Conservation (phyloP, 2,888 invertebrate genomes). For the Ormyrus pomaceus region DNA sequence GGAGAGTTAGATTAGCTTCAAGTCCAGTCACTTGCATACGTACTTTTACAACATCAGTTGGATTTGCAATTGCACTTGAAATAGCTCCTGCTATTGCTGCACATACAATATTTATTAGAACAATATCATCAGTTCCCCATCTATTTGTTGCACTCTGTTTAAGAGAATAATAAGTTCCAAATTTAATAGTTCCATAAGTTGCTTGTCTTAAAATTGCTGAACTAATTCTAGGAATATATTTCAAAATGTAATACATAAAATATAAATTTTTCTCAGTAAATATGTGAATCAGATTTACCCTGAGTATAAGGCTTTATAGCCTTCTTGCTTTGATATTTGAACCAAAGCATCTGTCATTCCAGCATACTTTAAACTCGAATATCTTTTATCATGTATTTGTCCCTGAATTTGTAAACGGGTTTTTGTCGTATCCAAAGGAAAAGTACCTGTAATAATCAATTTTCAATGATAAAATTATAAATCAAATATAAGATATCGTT, state of each 20-base stretch:
- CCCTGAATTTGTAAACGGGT: constrained; percentile 96
- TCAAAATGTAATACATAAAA: constrained; percentile 16
- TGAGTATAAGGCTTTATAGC: constrained; percentile 89
- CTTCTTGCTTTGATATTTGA: constrained; percentile 91
- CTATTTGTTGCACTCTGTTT: constrained; percentile 80
- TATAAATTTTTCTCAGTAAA: constrained; percentile 24
- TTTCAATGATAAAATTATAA: constrained; percentile 15
- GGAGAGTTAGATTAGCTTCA: constrained; percentile 76
- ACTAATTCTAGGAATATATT: constrained; percentile 83
- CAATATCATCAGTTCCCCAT: constrained; percentile 73
- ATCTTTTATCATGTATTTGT: constrained; percentile 86
- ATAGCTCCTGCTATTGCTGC: constrained; percentile 92
- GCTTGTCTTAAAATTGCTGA: constrained; percentile 95
- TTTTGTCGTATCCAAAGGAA: constrained; percentile 97
- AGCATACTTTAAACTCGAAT: constrained; percentile 86
- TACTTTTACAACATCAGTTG: constrained; percentile 97
- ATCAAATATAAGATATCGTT: constrained; percentile 14
- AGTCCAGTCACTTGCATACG: constrained; percentile 89
- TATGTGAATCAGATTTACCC: constrained; percentile 79
- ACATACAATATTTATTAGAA: constrained; percentile 83
- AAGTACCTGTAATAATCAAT: constrained; percentile 83
- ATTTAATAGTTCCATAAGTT: constrained; percentile 97
- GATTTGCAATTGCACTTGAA: constrained; percentile 96
- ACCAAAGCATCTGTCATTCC: constrained; percentile 95
- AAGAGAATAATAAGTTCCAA: constrained; percentile 95